A percentile compares a stretch with the other conserved stretches of the same genome.
Conservation (phyloP, 2,888 invertebrate species). For the Celastrina argiolus region DNA sequence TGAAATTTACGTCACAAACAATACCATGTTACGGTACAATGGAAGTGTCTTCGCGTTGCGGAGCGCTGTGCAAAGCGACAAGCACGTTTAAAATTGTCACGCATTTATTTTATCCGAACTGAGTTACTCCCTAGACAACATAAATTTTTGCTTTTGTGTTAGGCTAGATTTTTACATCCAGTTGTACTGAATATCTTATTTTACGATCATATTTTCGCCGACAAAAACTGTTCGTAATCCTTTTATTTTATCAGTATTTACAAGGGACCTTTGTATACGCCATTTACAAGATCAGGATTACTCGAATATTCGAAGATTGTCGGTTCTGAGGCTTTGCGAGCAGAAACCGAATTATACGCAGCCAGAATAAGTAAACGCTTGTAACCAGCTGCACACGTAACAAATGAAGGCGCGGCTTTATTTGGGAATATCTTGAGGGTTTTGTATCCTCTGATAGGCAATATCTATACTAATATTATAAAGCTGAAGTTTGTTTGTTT, state of each 20-base stretch:
- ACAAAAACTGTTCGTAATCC: background rate
- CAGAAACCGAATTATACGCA: constrained; percentile 4
- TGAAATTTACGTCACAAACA: constrained; percentile 74
- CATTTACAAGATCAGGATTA: constrained; percentile 5
- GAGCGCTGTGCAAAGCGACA: constrained; percentile 29
- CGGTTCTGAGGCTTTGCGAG: background rate
- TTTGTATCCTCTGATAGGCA: background rate
- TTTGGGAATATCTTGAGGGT: background rate
- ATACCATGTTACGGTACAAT: constrained; percentile 72
- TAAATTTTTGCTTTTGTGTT: background rate
- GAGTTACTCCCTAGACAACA: background rate
- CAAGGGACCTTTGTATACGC: background rate
- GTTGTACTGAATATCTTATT: too few relatives aligned
- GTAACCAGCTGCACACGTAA: constrained; percentile 1
- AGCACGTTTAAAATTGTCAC: constrained; percentile 1
- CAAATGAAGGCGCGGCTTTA: constrained; percentile 5
- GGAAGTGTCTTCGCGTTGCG: constrained; percentile 73
- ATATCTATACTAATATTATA: too few relatives aligned
- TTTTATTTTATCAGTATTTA: background rate
- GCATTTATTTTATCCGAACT: constrained; percentile 11
- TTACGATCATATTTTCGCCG: too few relatives aligned
- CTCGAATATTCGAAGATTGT: constrained; percentile 11
- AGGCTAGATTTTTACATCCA: too few relatives aligned
- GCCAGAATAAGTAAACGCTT: background rate
- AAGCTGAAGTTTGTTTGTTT: too few relatives aligned